Evolutionary conservation across 2,888 invertebrate species (phyloP).

Genomic region (Yponomeuta plumbellus): DNA sequence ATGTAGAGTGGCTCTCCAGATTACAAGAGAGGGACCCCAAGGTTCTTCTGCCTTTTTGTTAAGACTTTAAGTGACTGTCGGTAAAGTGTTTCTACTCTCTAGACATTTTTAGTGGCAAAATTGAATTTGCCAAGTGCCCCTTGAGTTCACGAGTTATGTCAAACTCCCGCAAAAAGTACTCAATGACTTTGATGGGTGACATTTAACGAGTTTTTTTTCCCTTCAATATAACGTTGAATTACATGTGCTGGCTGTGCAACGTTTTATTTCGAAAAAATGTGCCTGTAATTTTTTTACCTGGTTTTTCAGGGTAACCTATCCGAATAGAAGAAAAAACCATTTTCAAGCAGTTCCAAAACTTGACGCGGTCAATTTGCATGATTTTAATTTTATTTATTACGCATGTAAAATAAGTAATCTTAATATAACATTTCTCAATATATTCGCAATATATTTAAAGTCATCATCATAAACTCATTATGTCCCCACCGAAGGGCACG

Average conservation of each 20-base stretch:
- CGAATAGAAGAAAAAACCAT: too few relatives aligned
- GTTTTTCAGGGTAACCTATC: too few relatives aligned
- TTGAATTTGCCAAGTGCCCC: neutral
- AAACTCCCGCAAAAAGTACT: neutral
- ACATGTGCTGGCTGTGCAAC: neutral
- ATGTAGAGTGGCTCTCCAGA: slow-evolving; percentile 1
- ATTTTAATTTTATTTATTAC: too few relatives aligned
- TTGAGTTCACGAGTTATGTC: neutral
- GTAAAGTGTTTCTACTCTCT: slow-evolving; percentile 5
- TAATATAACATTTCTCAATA: too few relatives aligned
- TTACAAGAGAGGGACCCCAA: neutral
- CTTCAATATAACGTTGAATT: neutral
- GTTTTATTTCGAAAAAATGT: neutral
- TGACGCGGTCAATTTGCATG: too few relatives aligned
- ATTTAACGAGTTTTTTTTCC: neutral
- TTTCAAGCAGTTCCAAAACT: too few relatives aligned
- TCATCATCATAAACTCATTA: too few relatives aligned
- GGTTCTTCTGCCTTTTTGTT: neutral
- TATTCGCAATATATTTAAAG: too few relatives aligned
- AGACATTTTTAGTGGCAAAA: neutral
- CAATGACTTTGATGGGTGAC: neutral
- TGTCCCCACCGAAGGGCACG: too few relatives aligned
- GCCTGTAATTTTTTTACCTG: neutral
- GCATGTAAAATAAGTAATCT: too few relatives aligned
- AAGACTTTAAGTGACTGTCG: slow-evolving; percentile 5